These are phyloP conservation scores for Halichoerus grypus DNA, from an alignment of 2,113 vertebrate genomes.

Conservation along the genomic window DNA sequence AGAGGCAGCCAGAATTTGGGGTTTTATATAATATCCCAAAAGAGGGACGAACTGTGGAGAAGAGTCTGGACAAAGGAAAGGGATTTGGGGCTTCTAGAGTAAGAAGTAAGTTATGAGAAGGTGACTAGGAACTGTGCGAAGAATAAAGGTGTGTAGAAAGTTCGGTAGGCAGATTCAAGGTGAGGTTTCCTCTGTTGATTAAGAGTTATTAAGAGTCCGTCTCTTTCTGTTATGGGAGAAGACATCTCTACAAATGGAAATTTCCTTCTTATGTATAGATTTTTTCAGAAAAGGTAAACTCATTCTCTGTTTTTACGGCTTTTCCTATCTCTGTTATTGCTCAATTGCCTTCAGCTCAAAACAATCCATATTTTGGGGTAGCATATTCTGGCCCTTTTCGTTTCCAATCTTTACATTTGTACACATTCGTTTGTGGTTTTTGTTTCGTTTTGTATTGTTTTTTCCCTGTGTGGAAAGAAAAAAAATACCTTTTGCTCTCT, in stretches of 20 bases:
- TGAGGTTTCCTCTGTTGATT: background rate
- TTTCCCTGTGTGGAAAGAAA: background rate
- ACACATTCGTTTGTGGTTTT: background rate
- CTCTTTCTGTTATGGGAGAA: background rate
- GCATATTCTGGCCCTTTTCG: background rate
- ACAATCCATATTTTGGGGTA: background rate
- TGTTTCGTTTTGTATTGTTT: background rate
- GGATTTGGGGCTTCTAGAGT: background rate
- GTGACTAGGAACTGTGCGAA: background rate
- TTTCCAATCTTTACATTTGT: background rate
- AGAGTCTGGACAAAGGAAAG: background rate
- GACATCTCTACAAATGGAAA: background rate
- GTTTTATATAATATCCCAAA: background rate
- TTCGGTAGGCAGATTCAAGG: background rate
- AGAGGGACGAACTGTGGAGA: background rate
- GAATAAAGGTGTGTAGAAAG: background rate
- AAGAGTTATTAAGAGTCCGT: background rate
- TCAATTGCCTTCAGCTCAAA: background rate
- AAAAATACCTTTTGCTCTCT: background rate
- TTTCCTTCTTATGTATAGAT: background rate
- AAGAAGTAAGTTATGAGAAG: background rate
- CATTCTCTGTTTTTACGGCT: background rate
- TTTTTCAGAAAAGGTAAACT: background rate
- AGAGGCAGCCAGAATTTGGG: background rate
- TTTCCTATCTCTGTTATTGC: background rate